Base-by-base conservation (phyloP, 2,888 invertebrate genomes). In the Rhagonycha fulva region DNA sequence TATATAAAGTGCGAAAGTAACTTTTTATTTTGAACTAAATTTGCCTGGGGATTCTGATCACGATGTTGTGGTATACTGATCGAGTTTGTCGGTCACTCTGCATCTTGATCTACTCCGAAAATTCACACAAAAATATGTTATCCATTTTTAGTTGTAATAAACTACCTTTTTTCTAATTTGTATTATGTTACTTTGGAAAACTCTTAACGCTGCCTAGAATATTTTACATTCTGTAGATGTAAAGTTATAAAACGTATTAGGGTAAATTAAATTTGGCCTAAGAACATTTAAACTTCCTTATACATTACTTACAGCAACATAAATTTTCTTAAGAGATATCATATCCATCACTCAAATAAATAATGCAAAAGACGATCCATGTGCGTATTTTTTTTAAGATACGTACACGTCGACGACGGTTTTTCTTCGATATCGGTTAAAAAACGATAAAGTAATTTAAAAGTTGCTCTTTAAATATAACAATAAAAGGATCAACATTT, bases 1-100 rank as follows among this genome's bases (percentile, higher is more conserved):
- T 24, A 71, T 32, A 71, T 72, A 72, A 68, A 72, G 72, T 68
- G 72, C 24, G 68, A 72, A 72, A 47, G 68, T 72, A 62, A 72
- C 63, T 72, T 72, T 72, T 72, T 72, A 68, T 72, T 62, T 72
- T 62, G 68, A 67, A 30, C 61, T 23, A 62, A 68, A 72, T 72
- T 67, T 62, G 68, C 62, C 68, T 60, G 26, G 24, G 68, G 68
- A 72, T 68, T 67, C 67, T 14, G 72, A 68, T 72, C 67, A 72
- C 72, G 72, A 68, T 68, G 68, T 62, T 68, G 67, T 68, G 30
- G 68, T 68, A 68, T 68, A 67, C 67, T 68, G 72, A 62, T 67
- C 68, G 72, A 72, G 68, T 68, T 66, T 28, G 67, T 68, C 72
- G 30, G 30, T 68, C 62, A 68, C 68, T 72, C 68, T 66, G 63